Evolutionary conservation across 1,140 invertebrate species (phyloP).

Genomic region (Eriocheir sinensis): DNA sequence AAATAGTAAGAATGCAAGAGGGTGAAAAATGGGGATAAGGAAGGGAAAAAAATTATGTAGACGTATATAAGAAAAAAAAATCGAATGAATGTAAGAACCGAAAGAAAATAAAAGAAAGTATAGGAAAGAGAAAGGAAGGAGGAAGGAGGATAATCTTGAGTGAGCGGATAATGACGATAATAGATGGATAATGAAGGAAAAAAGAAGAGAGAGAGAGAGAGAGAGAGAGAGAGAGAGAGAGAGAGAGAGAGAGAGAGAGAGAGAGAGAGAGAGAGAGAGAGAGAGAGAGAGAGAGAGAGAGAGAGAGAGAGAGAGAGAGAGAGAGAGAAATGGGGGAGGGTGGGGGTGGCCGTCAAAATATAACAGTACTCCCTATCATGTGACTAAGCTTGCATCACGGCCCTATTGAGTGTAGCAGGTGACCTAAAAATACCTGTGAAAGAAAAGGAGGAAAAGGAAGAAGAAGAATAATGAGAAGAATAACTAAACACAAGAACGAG

Average conservation of each 20-base stretch:
- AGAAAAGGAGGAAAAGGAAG: neutral
- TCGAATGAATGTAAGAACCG: no score
- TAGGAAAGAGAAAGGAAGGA: neutral
- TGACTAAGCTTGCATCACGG: neutral
- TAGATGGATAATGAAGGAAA: neutral
- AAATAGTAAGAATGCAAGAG: no score
- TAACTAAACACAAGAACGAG: no score
- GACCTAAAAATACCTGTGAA: neutral
- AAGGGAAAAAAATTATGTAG: no score
- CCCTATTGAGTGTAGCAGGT: neutral
- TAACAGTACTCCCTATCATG: neutral
- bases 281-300: neutral
- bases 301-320: constrained; percentile 9
- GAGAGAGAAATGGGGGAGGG: neutral
- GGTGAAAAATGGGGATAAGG: no score
- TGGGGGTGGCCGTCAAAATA: no score
- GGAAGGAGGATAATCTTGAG: neutral
- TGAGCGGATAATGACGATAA: neutral
- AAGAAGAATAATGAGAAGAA: no score
- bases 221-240: constrained; percentile 3
- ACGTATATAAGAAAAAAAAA: no score
- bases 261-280: neutral
- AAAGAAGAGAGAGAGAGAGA: constrained; percentile 22
- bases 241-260: no score
- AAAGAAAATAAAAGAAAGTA: no score